Evolutionary conservation across 1,140 invertebrate species (phyloP).

Genomic region (Drosophila pandora): DNA sequence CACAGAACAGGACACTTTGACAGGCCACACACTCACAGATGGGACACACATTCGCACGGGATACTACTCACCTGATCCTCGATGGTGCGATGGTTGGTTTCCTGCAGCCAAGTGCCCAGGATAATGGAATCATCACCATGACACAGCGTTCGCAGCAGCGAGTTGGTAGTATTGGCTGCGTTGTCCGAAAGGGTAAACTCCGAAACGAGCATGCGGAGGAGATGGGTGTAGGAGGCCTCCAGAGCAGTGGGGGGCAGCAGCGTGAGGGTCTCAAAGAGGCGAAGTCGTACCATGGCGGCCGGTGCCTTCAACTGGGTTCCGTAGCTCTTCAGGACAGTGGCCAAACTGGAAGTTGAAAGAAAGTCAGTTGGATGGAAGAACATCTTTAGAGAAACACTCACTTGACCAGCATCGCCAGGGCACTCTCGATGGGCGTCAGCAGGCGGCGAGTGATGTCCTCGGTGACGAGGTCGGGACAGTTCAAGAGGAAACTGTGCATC

Average conservation of each 20-base stretch:
- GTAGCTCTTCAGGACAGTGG: constrained; percentile 94
- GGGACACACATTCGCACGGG: neutral
- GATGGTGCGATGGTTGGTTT: constrained; percentile 97
- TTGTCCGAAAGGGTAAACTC: constrained; percentile 98
- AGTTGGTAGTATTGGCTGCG: constrained; percentile 96
- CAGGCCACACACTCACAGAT: constrained; percentile 7
- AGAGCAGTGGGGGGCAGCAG: constrained; percentile 92
- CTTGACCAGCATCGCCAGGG: constrained; percentile 97
- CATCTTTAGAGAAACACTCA: constrained; percentile 84
- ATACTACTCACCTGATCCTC: constrained; percentile 94
- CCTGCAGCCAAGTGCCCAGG: constrained; percentile 94
- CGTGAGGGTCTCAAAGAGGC: constrained; percentile 95
- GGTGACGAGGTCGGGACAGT: constrained; percentile 95
- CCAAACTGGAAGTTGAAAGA: constrained; percentile 86
- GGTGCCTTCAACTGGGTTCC: constrained; percentile 97
- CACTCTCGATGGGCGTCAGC: constrained; percentile 96
- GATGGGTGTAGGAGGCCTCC: constrained; percentile 93
- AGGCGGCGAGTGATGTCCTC: constrained; percentile 95
- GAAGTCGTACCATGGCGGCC: constrained; percentile 94
- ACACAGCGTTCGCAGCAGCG: constrained; percentile 92
- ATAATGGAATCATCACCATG: constrained; percentile 96
- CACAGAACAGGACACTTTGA: constrained; percentile 7
- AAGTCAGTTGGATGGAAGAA: neutral
- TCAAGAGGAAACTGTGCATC: constrained; percentile 95
- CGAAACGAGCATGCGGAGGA: constrained; percentile 96